Conservation (phyloP, 2,888 invertebrate species). For the Listrodromus nycthemerus region DNA sequence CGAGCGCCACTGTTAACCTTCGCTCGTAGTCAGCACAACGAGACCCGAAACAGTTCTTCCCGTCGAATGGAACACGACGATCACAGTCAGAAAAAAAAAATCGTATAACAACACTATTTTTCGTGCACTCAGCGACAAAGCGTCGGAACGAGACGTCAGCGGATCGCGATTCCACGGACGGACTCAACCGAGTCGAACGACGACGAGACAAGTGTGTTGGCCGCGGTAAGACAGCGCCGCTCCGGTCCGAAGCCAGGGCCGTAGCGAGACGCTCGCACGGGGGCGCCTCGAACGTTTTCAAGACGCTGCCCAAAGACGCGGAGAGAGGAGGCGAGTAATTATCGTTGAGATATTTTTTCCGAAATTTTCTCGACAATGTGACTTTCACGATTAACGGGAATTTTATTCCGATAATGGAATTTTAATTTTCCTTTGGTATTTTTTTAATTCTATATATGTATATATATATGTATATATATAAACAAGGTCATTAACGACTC, state of each 20-base stretch:
- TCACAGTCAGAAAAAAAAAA: no score
- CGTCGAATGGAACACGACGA: no score
- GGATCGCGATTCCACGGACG: constrained; percentile 79
- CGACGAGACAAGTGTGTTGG: constrained; percentile 77
- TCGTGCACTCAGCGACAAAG: constrained; percentile 4
- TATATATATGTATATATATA: neutral
- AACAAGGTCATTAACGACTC: constrained; percentile 28
- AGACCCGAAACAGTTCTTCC: neutral
- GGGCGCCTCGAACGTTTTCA: neutral
- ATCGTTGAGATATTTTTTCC: neutral
- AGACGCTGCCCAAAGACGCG: neutral
- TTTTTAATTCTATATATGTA: neutral
- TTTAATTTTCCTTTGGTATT: neutral
- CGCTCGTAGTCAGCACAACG: neutral
- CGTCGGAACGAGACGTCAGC: constrained; percentile 79
- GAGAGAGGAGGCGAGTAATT: neutral
- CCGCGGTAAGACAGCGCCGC: constrained; percentile 74
- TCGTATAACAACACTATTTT: neutral
- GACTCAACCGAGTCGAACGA: constrained; percentile 79
- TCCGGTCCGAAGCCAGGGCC: constrained; percentile 78
- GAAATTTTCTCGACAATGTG: neutral
- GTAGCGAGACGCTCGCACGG: constrained; percentile 63
- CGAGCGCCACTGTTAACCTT: constrained; percentile 31
- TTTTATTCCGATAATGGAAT: neutral
- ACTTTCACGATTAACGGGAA: constrained; percentile 6